A percentile compares a stretch with the other conserved stretches of the same genome.
phyloP scores from a whole-genome alignment of 2,113 vertebrate genomes.

The Recurvirostra avosetta region DNA sequence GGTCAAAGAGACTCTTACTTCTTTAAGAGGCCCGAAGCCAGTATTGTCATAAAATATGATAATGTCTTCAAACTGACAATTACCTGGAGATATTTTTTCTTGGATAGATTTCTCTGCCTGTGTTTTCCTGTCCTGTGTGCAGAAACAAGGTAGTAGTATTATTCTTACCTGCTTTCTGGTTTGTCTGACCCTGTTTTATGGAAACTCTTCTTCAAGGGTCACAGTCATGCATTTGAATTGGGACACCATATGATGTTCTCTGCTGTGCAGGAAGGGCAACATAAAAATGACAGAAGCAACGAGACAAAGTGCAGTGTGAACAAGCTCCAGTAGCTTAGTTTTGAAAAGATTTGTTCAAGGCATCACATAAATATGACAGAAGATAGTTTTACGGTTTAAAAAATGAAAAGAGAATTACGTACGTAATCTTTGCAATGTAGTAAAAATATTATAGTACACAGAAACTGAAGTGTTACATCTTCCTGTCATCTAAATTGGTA shows the following conservation, averaged over 20 bases:
- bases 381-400: constrained; percentile 24
- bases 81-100: constrained; percentile 15
- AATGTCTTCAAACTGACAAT: constrained; percentile 3
- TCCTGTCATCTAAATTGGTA: constrained; percentile 56
- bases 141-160: background rate
- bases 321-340: background rate
- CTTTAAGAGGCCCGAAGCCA: background rate
- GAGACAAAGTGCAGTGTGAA: background rate
- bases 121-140: background rate
- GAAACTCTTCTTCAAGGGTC: background rate
- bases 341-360: constrained; percentile 21
- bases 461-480: constrained; percentile 42
- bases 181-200: background rate
- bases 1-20: background rate
- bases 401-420: constrained; percentile 34
- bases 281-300: constrained; percentile 14
- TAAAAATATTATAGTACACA: constrained; percentile 5
- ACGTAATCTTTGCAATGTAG: constrained; percentile 43
- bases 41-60: background rate
- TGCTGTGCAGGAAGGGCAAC: background rate
- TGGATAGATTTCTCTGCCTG: background rate
- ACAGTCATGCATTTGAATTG: background rate
- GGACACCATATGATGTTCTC: background rate
- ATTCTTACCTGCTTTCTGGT: background rate
- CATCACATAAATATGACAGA: constrained; percentile 41